Conservation (phyloP, 2,888 invertebrate genomes). For the Globia sparganii region DNA sequence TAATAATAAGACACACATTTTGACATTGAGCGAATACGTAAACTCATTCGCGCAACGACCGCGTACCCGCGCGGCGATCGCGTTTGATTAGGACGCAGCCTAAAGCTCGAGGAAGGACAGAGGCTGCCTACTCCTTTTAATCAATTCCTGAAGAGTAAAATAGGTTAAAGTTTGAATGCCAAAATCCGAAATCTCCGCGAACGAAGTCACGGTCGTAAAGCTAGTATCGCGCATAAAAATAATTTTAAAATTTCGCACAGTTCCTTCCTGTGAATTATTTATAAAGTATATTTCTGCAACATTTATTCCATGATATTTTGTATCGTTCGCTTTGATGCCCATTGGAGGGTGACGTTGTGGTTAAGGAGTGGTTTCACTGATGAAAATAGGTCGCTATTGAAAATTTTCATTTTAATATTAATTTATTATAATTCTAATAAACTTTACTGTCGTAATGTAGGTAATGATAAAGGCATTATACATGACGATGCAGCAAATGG, state of each 20-base stretch:
- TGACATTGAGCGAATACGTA: no score
- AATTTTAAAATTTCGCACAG: conserved; percentile 43
- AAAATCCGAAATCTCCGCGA: background rate
- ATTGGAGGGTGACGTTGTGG: conserved; percentile 30
- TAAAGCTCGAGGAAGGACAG: background rate
- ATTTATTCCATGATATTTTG: conserved; percentile 50
- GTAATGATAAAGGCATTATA: background rate
- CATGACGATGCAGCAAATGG: no score
- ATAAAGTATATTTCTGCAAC: conserved; percentile 56
- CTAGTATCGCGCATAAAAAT: conserved; percentile 31
- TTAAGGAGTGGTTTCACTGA: conserved; percentile 8
- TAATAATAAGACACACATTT: no score
- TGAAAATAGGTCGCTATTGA: conserved; percentile 1
- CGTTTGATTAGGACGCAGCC: background rate
- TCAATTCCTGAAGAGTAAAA: background rate
- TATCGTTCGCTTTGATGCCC: conserved; percentile 42
- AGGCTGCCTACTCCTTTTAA: background rate
- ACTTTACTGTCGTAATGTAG: background rate
- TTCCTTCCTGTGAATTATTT: conserved; percentile 57
- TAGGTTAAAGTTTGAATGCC: background rate
- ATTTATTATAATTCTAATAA: background rate
- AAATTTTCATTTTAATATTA: background rate
- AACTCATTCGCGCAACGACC: no score
- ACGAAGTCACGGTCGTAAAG: background rate
- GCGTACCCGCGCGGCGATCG: no score